These are phyloP conservation scores for Poeciliopsis prolifica DNA, from an alignment of 2,113 vertebrate species.

Conservation along the genomic window DNA sequence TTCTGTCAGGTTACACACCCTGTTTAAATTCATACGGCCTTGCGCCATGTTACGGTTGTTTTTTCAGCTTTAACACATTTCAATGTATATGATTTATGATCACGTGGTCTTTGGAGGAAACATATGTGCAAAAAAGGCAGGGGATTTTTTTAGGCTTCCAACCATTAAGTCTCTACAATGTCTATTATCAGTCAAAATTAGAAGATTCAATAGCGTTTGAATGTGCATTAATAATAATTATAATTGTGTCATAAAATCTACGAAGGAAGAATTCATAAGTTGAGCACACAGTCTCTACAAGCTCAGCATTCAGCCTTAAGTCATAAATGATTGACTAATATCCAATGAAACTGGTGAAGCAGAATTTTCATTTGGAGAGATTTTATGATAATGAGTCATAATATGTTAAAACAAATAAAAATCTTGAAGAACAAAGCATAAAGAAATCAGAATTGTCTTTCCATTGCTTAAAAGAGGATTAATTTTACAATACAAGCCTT, in stretches of 20 bases:
- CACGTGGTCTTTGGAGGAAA: conserved; percentile 30
- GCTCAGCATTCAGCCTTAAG: too few relatives aligned
- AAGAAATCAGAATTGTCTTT: background rate
- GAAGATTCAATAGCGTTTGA: background rate
- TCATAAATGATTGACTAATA: too few relatives aligned
- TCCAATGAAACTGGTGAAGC: too few relatives aligned
- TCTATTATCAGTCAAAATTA: conserved; percentile 8
- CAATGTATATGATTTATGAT: conserved; percentile 55
- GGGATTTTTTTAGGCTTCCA: background rate
- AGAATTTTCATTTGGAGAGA: background rate
- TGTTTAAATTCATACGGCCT: conserved; percentile 34
- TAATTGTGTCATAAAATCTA: background rate
- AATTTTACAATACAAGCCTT: background rate
- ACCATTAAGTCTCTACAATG: background rate
- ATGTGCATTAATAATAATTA: background rate
- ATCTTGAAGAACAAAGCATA: background rate
- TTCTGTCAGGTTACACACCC: conserved; percentile 3
- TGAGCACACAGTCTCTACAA: background rate
- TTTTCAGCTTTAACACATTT: conserved; percentile 67
- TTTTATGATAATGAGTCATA: background rate
- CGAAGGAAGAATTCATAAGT: background rate
- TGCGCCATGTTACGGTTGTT: conserved; percentile 50
- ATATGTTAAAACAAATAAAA: background rate
- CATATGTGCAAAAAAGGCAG: conserved; percentile 6
- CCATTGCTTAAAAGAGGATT: background rate